phyloP scores from a whole-genome alignment of 1,140 invertebrate species.

The Drosophila lowei region DNA sequence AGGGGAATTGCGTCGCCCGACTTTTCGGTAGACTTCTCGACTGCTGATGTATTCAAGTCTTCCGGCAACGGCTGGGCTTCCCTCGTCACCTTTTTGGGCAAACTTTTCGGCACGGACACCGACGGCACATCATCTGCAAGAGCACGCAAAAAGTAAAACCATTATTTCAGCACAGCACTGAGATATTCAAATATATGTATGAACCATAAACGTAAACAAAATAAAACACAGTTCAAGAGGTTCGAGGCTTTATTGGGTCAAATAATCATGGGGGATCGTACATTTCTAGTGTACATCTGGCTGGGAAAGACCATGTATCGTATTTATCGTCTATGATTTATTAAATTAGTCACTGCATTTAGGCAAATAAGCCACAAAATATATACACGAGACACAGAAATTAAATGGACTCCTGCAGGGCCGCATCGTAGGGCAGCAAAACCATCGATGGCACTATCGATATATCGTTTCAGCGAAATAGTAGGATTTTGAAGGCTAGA shows the following conservation, averaged over 20 bases:
- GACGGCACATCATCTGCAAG: conserved; percentile 13
- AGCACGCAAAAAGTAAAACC: neutral
- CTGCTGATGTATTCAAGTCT: too few species aligned
- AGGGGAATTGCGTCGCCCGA: conserved; percentile 51
- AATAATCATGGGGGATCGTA: neutral
- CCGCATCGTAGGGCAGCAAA: conserved; percentile 46
- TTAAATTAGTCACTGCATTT: conserved; percentile 6
- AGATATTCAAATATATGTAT: neutral
- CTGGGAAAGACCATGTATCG: neutral
- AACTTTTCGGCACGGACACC: too few species aligned
- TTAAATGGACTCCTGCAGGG: conserved; percentile 45
- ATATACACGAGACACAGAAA: conserved; percentile 27
- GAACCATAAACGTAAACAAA: conserved; percentile 41
- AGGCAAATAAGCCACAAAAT: conserved; percentile 4
- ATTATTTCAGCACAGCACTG: neutral
- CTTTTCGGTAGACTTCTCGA: neutral
- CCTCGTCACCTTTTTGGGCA: neutral
- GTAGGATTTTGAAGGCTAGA: too few species aligned
- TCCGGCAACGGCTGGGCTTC: too few species aligned
- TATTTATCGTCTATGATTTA: neutral
- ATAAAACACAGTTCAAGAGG: conserved; percentile 44
- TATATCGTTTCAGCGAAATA: too few species aligned
- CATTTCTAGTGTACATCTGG: conserved; percentile 11
- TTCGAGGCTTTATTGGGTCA: conserved; percentile 20
- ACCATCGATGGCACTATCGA: too few species aligned